Conservation (phyloP, 2,888 invertebrate species). For the Tenthredo distinguenda region DNA sequence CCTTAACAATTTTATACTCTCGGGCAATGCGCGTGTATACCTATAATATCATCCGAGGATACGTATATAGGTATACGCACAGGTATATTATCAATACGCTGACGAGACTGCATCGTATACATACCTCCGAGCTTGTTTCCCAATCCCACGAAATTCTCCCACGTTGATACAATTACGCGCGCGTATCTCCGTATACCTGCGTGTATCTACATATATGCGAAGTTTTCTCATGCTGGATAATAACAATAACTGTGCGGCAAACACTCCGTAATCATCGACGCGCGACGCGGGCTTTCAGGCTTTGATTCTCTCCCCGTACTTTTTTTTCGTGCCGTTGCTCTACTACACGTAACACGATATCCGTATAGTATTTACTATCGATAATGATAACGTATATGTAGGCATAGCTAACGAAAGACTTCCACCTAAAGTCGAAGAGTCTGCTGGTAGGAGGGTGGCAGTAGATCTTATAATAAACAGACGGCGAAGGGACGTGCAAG, state of each 20-base stretch:
- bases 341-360: background rate
- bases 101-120: background rate
- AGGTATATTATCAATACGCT: background rate
- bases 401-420: background rate
- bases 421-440: background rate
- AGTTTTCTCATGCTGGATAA: slow-evolving; percentile 1
- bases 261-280: background rate
- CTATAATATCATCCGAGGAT: background rate
- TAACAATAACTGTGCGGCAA: background rate
- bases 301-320: background rate
- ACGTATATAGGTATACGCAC: background rate
- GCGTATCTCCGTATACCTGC: background rate
- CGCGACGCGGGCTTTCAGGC: background rate
- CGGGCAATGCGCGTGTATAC: background rate
- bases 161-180: slow-evolving; percentile 9
- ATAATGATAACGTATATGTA: background rate
- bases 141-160: slow-evolving; percentile 32
- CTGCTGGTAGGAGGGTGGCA: background rate
- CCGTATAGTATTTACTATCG: background rate
- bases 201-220: background rate
- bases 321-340: background rate
- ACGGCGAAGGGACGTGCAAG: background rate
- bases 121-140: background rate
- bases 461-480: background rate
- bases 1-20: background rate